Conservation (phyloP, 1,140 invertebrate species). For the Lysiphlebus fabarum region DNA sequence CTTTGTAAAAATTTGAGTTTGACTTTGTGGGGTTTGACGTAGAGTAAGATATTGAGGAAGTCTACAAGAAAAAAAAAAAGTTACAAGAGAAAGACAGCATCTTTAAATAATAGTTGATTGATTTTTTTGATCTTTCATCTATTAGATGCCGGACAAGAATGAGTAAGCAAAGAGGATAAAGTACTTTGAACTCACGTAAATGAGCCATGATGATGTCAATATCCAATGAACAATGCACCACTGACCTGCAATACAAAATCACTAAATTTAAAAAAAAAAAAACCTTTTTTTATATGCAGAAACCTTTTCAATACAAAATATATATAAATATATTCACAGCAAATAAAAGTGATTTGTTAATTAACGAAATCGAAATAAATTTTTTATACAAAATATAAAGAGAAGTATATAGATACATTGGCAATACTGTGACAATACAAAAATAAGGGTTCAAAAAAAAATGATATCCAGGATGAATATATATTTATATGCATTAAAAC, state of each 20-base stretch:
- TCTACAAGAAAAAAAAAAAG: conserved; percentile 6
- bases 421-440: too few relatives aligned
- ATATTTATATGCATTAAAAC: conserved; percentile 23
- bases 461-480: too few relatives aligned
- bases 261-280: too few relatives aligned
- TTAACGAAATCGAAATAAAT: too few relatives aligned
- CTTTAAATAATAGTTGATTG: conserved; percentile 1
- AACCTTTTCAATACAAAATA: too few relatives aligned
- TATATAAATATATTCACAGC: too few relatives aligned
- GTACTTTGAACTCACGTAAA: conserved; percentile 45
- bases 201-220: conserved; percentile 39
- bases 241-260: conserved; percentile 46
- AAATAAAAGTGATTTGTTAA: too few relatives aligned
- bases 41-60: neutral
- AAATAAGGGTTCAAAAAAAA: too few relatives aligned
- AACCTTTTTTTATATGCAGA: too few relatives aligned
- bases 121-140: conserved; percentile 26
- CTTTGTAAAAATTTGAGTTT: neutral
- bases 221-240: conserved; percentile 47
- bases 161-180: conserved; percentile 19
- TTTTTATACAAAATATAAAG: too few relatives aligned
- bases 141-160: conserved; percentile 22
- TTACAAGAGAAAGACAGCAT: conserved; percentile 18
- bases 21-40: conserved; percentile 7
- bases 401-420: too few relatives aligned